Evolutionary conservation across 1,140 invertebrate genomes (phyloP).

Genomic region (Vanessa tameamea): DNA sequence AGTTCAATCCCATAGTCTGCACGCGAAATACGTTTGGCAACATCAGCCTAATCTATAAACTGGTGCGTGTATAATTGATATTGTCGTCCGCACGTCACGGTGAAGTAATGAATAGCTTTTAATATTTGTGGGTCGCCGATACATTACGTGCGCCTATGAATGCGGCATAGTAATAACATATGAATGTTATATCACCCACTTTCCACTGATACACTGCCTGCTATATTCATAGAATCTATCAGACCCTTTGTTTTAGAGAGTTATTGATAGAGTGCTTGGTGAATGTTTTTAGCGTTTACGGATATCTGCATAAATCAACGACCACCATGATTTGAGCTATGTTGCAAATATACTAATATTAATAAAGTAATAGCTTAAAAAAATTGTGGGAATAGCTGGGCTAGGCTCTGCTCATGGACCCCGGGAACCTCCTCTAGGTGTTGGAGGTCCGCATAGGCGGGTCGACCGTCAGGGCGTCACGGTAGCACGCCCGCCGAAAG

Average conservation of each 20-base stretch:
- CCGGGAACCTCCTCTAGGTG: no score
- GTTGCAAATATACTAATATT: no score
- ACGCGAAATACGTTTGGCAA: neutral
- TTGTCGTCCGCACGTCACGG: slow-evolving; percentile 7
- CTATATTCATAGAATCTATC: neutral
- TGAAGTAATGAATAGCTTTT: slow-evolving; percentile 19
- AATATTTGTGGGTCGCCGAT: slow-evolving; percentile 12
- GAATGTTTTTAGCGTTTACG: no score
- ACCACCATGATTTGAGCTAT: no score
- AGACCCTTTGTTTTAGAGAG: neutral
- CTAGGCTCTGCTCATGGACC: no score
- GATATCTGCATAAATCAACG: no score
- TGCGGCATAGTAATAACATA: slow-evolving; percentile 14
- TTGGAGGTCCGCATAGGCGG: no score
- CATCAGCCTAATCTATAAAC: neutral
- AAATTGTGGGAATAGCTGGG: no score
- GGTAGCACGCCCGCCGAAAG: no score
- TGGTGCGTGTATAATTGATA: slow-evolving; percentile 16
- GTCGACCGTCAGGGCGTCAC: no score
- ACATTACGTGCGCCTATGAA: slow-evolving; percentile 2
- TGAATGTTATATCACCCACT: slow-evolving; percentile 7
- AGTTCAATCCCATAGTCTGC: neutral
- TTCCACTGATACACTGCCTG: neutral
- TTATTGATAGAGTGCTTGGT: no score
- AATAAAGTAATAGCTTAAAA: no score